A percentile compares a stretch with the other conserved stretches of the same genome.
Evolutionary conservation across 2,888 invertebrate genomes (phyloP).

Genomic region (Noctua comes): DNA sequence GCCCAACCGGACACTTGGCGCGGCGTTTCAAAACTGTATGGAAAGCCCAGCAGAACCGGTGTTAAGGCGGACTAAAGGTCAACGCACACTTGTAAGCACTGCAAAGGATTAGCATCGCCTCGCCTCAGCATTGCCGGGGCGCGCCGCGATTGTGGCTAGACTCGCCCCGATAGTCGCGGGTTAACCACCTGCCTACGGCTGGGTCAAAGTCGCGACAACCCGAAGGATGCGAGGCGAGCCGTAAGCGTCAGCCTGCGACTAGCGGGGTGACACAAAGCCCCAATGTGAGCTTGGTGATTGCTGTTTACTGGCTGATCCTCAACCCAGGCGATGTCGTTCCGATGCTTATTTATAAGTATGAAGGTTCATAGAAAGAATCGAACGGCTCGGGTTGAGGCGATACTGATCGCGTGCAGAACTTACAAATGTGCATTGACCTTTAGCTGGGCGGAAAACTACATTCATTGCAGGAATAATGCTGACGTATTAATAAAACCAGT

Average conservation of each 20-base stretch:
- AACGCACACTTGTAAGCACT: background rate
- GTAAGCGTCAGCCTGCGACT: background rate
- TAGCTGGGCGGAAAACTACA: constrained; percentile 33
- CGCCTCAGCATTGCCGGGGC: background rate
- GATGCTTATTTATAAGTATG: background rate
- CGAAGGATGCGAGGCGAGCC: background rate
- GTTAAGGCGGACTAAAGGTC: background rate
- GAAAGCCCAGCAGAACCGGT: constrained; percentile 36
- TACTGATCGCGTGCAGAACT: background rate
- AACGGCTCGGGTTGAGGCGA: background rate
- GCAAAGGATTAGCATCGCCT: background rate
- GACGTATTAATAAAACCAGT: background rate
- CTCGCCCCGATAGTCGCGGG: background rate
- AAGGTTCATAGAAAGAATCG: background rate
- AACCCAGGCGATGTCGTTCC: background rate
- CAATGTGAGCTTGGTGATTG: background rate
- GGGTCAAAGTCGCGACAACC: background rate
- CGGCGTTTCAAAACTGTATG: constrained; percentile 26
- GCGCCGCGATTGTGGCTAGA: background rate
- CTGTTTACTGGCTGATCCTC: background rate
- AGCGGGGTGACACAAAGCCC: background rate
- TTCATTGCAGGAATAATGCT: constrained; percentile 11
- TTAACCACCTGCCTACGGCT: background rate
- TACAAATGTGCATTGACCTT: constrained; percentile 2
- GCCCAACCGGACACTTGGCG: constrained; percentile 43